These are phyloP conservation scores for Cyclura pinguis DNA, from an alignment of 2,797 vertebrate genomes.

Conservation along the genomic window DNA sequence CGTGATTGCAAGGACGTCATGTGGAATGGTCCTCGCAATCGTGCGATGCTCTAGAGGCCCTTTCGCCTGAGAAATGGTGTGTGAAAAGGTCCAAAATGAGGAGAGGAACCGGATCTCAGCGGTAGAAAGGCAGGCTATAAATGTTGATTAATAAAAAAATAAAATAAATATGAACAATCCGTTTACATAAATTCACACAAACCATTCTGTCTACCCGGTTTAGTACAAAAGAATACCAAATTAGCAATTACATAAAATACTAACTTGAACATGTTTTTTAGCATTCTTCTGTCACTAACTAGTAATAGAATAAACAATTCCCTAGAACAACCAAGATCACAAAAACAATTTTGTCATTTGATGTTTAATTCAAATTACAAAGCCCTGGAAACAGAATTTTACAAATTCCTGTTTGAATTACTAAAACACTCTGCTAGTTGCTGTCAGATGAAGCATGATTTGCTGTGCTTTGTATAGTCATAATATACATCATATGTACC, in stretches of 20 bases:
- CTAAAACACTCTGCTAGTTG: constrained; percentile 23
- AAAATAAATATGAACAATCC: not conserved
- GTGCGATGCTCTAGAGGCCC: too few relatives aligned
- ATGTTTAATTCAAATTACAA: not conserved
- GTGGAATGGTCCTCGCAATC: too few relatives aligned
- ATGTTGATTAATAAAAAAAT: not conserved
- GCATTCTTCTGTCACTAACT: constrained; percentile 17
- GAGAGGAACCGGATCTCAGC: too few relatives aligned
- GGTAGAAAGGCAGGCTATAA: not conserved
- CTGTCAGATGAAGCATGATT: constrained; percentile 34
- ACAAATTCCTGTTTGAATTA: constrained; percentile 44
- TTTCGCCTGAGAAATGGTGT: too few relatives aligned
- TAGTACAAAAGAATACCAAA: not conserved
- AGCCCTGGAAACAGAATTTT: constrained; percentile 31
- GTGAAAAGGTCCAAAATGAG: too few relatives aligned
- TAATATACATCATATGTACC: constrained; percentile 22
- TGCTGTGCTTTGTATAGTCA: constrained; percentile 24
- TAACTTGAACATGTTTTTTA: not conserved
- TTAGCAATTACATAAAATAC: not conserved
- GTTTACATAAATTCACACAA: not conserved
- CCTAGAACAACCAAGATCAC: constrained; percentile 29
- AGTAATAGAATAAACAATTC: constrained; percentile 23
- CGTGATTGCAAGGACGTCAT: too few relatives aligned
- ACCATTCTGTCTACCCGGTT: not conserved
- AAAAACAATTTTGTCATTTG: constrained; percentile 35